A percentile compares a stretch with the other conserved stretches of the same genome.
phyloP scores from a whole-genome alignment of 2,113 vertebrate genomes.

The Numenius arquata region DNA sequence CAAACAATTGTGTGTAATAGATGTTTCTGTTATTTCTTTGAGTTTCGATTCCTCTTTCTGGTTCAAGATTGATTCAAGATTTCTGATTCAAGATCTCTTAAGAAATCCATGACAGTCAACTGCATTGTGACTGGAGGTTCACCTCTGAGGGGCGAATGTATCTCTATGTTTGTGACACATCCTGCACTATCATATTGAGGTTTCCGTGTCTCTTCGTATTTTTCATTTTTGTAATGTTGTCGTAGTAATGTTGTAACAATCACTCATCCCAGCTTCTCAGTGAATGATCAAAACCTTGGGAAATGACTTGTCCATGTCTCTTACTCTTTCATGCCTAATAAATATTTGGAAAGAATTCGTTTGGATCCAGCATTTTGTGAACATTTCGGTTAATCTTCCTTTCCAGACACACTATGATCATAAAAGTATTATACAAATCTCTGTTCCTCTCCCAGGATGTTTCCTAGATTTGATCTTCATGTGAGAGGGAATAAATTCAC shows the following conservation, averaged over 20 bases:
- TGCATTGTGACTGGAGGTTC: not conserved
- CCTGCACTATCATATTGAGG: rapidly evolving
- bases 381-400: not conserved
- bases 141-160: not conserved
- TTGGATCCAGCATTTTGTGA: not conserved
- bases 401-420: not conserved
- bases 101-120: not conserved
- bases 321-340: not conserved
- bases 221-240: not conserved
- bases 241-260: not conserved
- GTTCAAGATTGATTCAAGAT: not conserved
- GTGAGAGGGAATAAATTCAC: not conserved
- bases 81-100: not conserved
- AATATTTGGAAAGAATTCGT: not conserved
- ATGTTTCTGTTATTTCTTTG: not conserved
- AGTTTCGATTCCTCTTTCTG: not conserved
- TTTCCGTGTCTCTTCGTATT: not conserved
- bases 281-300: not conserved
- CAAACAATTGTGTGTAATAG: not conserved
- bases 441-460: not conserved
- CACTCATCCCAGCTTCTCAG: not conserved
- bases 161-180: not conserved
- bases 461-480: constrained; percentile 11
- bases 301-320: not conserved
- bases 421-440: not conserved